Percentiles rank a stretch among this genome's conserved stretches.
These are phyloP conservation scores for Drosophila paulistorum DNA, from an alignment of 1,140 invertebrate genomes.

Conservation along the genomic window DNA sequence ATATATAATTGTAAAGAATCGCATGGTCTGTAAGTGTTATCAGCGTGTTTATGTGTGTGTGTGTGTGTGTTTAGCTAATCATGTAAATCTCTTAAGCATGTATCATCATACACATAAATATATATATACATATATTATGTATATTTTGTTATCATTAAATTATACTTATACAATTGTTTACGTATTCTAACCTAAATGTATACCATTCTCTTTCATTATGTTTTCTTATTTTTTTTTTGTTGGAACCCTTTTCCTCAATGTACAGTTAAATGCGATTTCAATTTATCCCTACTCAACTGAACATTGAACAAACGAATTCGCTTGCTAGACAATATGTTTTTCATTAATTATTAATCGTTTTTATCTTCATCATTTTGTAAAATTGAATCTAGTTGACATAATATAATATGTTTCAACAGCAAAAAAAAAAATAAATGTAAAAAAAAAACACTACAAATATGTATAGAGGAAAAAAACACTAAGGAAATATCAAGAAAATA, in stretches of 20 bases:
- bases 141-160: conserved; percentile 79
- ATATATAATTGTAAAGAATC: conserved; percentile 1
- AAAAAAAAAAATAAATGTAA: background rate
- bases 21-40: conserved; percentile 36
- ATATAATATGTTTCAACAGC: background rate
- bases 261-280: conserved; percentile 5
- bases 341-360: background rate
- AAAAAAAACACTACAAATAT: conserved; percentile 1
- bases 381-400: conserved; percentile 14
- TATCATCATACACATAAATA: conserved; percentile 18
- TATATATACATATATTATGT: conserved; percentile 62
- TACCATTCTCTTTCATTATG: conserved; percentile 57
- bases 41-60: conserved; percentile 33
- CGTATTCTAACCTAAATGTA: conserved; percentile 80
- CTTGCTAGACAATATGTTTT: background rate
- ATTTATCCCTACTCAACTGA: background rate
- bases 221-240: conserved; percentile 27
- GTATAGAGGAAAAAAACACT: background rate
- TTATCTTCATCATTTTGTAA: background rate
- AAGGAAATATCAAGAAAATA: conserved; percentile 8
- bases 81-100: conserved; percentile 55
- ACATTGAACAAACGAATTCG: conserved; percentile 16
- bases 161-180: conserved; percentile 77
- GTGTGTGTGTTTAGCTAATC: conserved; percentile 36
- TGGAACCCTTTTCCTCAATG: conserved; percentile 32